Evolutionary conservation across 2,113 vertebrate species (phyloP).

Genomic region (Carassius carassius): DNA sequence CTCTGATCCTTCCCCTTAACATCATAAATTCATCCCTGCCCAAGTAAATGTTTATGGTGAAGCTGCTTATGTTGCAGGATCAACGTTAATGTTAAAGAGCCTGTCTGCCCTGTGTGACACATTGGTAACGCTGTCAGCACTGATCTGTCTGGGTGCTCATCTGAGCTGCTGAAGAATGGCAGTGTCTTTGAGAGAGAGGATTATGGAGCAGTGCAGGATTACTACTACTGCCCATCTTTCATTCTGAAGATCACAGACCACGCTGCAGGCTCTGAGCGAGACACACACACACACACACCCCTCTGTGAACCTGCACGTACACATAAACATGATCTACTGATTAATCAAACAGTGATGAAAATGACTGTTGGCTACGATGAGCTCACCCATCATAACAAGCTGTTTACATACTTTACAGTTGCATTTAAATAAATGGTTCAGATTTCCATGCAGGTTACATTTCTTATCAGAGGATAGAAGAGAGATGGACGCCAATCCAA

Average conservation of each 20-base stretch:
- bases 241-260: slow-evolving; percentile 58
- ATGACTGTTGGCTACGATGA: neutral
- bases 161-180: slow-evolving; percentile 36
- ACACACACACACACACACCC: slow-evolving; percentile 30
- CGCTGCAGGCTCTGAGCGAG: slow-evolving; percentile 1
- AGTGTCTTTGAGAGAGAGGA: slow-evolving; percentile 52
- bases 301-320: neutral
- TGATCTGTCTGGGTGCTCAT: slow-evolving; percentile 26
- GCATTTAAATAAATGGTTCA: neutral
- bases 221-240: slow-evolving; percentile 57
- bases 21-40: slow-evolving; percentile 46
- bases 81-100: slow-evolving; percentile 18
- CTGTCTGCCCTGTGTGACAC: slow-evolving; percentile 45
- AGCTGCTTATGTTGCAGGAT: neutral
- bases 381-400: neutral
- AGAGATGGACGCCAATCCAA: neutral
- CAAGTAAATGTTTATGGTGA: slow-evolving; percentile 16
- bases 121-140: slow-evolving; percentile 29
- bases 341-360: neutral
- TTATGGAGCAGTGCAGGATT: slow-evolving; percentile 51
- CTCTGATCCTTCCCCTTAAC: slow-evolving; percentile 35
- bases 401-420: slow-evolving; percentile 3
- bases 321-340: slow-evolving; percentile 24
- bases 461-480: neutral
- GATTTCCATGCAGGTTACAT: slow-evolving; percentile 3